These are phyloP conservation scores for Saxidomus purpurata DNA, from an alignment of 1,140 invertebrate genomes.

Conservation along the genomic window DNA sequence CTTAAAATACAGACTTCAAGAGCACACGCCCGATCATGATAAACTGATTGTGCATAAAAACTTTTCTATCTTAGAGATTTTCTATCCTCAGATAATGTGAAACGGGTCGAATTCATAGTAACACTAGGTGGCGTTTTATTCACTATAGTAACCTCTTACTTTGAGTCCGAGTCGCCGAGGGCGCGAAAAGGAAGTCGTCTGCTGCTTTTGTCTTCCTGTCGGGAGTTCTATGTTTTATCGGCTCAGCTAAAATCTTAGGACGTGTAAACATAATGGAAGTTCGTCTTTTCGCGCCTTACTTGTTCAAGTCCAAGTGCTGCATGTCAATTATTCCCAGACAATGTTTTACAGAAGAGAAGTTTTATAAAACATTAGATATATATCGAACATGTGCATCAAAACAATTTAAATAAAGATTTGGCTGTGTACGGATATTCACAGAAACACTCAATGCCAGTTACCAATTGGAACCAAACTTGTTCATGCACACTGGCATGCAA, in stretches of 20 bases:
- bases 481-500: constrained; percentile 32
- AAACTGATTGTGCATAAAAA: neutral
- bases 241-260: constrained; percentile 43
- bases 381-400: constrained; percentile 48
- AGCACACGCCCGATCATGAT: neutral
- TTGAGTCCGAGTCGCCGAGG: neutral
- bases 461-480: constrained; percentile 51
- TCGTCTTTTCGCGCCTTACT: constrained; percentile 33
- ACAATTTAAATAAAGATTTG: constrained; percentile 48
- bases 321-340: constrained; percentile 69
- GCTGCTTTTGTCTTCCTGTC: neutral
- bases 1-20: neutral
- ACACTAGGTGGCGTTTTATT: constrained; percentile 30
- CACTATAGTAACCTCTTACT: neutral
- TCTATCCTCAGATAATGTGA: constrained; percentile 67
- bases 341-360: constrained; percentile 60
- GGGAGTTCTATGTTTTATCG: constrained; percentile 31
- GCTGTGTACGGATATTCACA: constrained; percentile 35
- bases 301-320: constrained; percentile 53
- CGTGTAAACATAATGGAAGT: constrained; percentile 67
- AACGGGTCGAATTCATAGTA: constrained; percentile 35
- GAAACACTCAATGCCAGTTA: neutral
- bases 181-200: neutral
- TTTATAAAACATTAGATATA: constrained; percentile 41
- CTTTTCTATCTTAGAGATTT: constrained; percentile 66